Evolutionary conservation across 1,140 invertebrate species (phyloP).

Genomic region (Drosophila funebris): DNA sequence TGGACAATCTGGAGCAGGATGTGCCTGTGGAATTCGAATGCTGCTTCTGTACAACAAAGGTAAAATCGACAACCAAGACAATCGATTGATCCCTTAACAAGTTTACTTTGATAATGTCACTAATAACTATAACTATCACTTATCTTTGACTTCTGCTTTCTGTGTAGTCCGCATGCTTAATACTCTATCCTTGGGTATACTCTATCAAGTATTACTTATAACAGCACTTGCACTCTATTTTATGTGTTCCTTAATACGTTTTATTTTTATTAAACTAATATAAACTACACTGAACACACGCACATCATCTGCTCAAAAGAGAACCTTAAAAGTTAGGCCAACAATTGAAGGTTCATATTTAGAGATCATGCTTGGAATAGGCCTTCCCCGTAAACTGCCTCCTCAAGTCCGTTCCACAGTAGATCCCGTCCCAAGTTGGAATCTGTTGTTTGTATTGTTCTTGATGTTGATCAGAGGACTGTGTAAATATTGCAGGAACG

Average conservation of each 20-base stretch:
- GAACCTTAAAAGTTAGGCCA: background rate
- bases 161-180: slow-evolving; percentile 39
- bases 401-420: slow-evolving; percentile 10
- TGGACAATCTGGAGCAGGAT: slow-evolving; percentile 90
- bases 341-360: slow-evolving; percentile 4
- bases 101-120: background rate
- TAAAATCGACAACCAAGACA: slow-evolving; percentile 84
- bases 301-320: slow-evolving; percentile 4
- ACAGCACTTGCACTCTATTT: slow-evolving; percentile 29
- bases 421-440: background rate
- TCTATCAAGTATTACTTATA: slow-evolving; percentile 9
- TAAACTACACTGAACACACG: slow-evolving; percentile 9
- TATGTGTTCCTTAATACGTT: slow-evolving; percentile 9
- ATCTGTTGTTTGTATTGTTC: background rate
- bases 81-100: slow-evolving; percentile 27
- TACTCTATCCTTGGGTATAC: background rate
- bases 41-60: slow-evolving; percentile 97
- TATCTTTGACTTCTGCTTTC: slow-evolving; percentile 25
- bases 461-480: slow-evolving; percentile 12
- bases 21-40: slow-evolving; percentile 96
- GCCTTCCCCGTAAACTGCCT: background rate
- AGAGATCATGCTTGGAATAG: slow-evolving; percentile 21
- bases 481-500: slow-evolving; percentile 76
- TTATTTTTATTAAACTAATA: background rate
- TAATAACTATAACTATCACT: slow-evolving; percentile 8